Base-by-base conservation (phyloP, 2,113 vertebrate species). In the Pipra filicauda region DNA sequence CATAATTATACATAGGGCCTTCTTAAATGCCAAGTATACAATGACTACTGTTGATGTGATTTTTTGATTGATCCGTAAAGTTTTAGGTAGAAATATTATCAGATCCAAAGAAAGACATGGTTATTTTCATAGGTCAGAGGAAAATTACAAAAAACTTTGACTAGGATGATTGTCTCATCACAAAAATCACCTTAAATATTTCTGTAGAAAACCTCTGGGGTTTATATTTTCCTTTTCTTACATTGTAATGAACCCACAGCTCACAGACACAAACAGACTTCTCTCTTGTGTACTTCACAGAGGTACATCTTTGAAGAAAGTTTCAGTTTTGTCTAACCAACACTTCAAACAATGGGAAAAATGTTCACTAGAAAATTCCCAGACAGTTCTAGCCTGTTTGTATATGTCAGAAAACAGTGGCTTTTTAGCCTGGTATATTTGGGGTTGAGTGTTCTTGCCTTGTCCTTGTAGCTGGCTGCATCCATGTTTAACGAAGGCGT, bases 241-340 rank as follows among this genome's bases (percentile, higher is more conserved):
- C 6, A 20, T 55, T 62, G 19, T 37, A 24, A 28, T n/a, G 20
- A 35, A 43, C 11, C 7, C 9, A 4, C 6, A 18, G 51, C 5
- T 3, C 4, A 6, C 8, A 20, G 0, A 3, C 3, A 5, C 8
- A 19, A 23, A 44, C 6, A 23, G 2, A n/a, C 54, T 78, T 78
- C 39, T 58, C 23, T 73, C 31, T 24, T 41, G 12, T 48, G 12
- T 54, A 52, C 48, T 9, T 74, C 22, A 41, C 49, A 26, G 8
- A 24, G 27, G 6, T 46, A 17, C 8, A 15, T 22, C 28, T 73
- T 85, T 58, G 31, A 80, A 66, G 11, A 48, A 52, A 41, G 13
- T 76, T 75, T 52, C 48, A 37, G 6, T 55, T 65, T 76, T 83
- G 8, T 77, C 37, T 83, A 39, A 44, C 6, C 0, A 4, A 24